A percentile compares a stretch with the other conserved stretches of the same genome.
These are phyloP conservation scores for Leptopilina syphax DNA, from an alignment of 2,888 invertebrate genomes.

Conservation along the genomic window DNA sequence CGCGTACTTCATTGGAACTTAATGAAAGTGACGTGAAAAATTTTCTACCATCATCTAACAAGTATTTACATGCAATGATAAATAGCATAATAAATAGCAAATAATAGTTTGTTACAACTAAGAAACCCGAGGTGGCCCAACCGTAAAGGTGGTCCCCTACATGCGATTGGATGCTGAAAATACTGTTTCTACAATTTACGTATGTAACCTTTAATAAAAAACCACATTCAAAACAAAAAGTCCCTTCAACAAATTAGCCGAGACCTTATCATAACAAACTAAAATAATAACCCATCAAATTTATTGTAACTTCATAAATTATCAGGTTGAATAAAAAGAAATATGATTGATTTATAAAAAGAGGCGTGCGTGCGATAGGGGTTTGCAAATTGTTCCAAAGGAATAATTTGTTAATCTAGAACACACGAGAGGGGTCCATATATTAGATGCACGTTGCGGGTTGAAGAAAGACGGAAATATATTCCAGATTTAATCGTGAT, in stretches of 20 bases:
- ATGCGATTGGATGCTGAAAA: too few relatives aligned
- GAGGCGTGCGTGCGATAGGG: slow-evolving; percentile 28
- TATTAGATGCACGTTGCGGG: slow-evolving; percentile 27
- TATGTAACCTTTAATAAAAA: not conserved
- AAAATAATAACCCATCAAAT: not conserved
- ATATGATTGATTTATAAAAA: slow-evolving; percentile 30
- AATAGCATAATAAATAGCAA: too few relatives aligned
- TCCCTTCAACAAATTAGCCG: not conserved
- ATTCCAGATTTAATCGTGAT: slow-evolving; percentile 39
- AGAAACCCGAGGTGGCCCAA: too few relatives aligned
- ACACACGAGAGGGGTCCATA: slow-evolving; percentile 41
- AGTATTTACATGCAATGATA: too few relatives aligned
- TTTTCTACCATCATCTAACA: too few relatives aligned
- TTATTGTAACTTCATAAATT: not conserved
- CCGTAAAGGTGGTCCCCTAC: too few relatives aligned
- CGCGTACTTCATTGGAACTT: too few relatives aligned
- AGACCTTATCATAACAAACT: not conserved
- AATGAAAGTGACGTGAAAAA: too few relatives aligned
- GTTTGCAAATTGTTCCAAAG: slow-evolving; percentile 24
- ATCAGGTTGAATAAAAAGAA: not conserved
- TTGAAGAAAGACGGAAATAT: slow-evolving; percentile 33
- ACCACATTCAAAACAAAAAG: not conserved
- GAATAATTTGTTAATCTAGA: slow-evolving; percentile 40
- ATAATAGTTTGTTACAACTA: too few relatives aligned
- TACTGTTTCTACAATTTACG: not conserved